Evolutionary conservation across 2,113 vertebrate species (phyloP), one percentile per base, ranked within the genome.

Genomic region (Platysternon megacephalum): DNA sequence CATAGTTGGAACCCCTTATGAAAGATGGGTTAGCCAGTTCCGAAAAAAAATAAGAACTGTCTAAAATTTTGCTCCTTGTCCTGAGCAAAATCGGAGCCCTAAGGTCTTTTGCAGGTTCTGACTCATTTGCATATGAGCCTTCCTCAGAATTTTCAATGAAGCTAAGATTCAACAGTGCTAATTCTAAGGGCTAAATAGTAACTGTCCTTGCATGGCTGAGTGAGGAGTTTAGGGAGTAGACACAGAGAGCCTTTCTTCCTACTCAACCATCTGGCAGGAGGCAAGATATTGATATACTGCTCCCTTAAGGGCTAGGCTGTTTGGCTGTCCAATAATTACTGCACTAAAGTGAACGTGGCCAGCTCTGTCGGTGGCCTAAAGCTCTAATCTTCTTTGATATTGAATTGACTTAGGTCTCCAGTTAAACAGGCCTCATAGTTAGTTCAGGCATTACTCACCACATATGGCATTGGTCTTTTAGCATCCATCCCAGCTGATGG

Each of bases 401-500:
- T 53, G n/a, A 14, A 35, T n/a, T 39, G 46, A 29, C 32, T 55
- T 39, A 84, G 21, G 12, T 39, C 42, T 80, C 22, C 28, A 52
- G 9, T 42, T n/a, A 3, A 55, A n/a, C 13, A 82, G 21, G 11
- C 61, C 39, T 42, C 21, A 74, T 42, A 32, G 8, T 82, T 35
- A 49, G 80, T 26, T 48, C 52, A 52, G 53, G 19, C 46, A 56
- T 26, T 79, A 72, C 99, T 99, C 96, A 99, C 99, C 99, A 98
- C 98, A 99, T 98, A 11, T 93, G 93, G 81, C 97, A 99, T 96
- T 99, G 99, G 35, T 16, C 98, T 99, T 87, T 98, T 98, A 1
- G 98, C 98, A 94, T 99, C 99, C 99, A 99, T 97, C 58, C 99
- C 98, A 0, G 97, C 98, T 0, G 99, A 99, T 0, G 99, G 99